Evolutionary conservation across 2,797 vertebrate species (phyloP).

Genomic region (Muscicapa striata): DNA sequence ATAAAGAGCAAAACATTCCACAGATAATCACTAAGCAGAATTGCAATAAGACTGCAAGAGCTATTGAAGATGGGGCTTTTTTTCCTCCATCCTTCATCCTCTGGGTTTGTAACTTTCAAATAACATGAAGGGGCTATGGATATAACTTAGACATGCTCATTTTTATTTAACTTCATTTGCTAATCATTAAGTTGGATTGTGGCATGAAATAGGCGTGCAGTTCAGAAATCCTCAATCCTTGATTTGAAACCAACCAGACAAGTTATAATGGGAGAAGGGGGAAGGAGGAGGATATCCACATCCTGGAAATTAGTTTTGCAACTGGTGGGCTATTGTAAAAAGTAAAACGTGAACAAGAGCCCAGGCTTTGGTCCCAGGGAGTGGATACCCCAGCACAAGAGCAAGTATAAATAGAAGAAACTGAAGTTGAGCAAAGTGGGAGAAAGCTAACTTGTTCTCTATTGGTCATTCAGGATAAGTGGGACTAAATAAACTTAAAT

Average conservation of each 20-base stretch:
- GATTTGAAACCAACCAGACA: background rate
- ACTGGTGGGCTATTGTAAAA: background rate
- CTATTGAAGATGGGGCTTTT: background rate
- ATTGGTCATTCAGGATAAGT: background rate
- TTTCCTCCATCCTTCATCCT: background rate
- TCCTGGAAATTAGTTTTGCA: background rate
- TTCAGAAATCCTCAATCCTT: background rate
- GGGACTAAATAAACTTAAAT: background rate
- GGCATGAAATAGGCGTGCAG: background rate
- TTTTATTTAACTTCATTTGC: background rate
- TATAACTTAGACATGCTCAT: background rate
- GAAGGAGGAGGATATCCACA: background rate
- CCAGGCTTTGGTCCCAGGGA: background rate
- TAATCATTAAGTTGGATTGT: fast-evolving
- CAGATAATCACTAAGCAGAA: background rate
- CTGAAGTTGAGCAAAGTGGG: background rate
- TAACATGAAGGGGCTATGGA: background rate
- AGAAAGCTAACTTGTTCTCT: background rate
- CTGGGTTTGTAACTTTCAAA: background rate
- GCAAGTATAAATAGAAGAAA: background rate
- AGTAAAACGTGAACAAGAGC: background rate
- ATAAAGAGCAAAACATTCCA: background rate
- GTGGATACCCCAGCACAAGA: background rate
- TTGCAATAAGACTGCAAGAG: background rate
- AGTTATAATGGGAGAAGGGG: background rate